Base-by-base conservation (phyloP, 2,797 vertebrate genomes). In the Channa striata region DNA sequence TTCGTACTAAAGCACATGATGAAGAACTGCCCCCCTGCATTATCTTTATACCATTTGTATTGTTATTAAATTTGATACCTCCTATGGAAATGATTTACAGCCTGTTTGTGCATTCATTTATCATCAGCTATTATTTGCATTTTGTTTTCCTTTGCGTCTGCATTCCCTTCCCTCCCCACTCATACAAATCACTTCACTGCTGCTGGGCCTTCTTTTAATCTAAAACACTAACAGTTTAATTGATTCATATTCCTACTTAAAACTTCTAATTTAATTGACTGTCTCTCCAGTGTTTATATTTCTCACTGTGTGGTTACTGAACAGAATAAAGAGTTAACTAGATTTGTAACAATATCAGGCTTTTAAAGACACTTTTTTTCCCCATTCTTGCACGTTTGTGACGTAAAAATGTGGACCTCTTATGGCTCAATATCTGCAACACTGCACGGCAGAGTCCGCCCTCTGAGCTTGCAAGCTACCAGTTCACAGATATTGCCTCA, bases 401-500 rank as follows among this genome's bases (percentile, higher is more conserved):
- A 58, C 62, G 39, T 43, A 43, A 9, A 60, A 53, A 47, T 53
- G 57, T 48, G 42, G 40, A 69, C 42, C 21, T 57, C 19, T 46
- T 25, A 19, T 23, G 54, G 68, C 56, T 87, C 58, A 44, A 14
- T 66, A 67, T 59, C 54, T 76, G 60, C 54, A 11, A 11, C 50
- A 20, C 20, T 44, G 50, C 49, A n/a, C 63, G 68, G 50, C 8
- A 43, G 16, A 60, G 66, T 59, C 46, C 42, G 48, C 25, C 47
- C 42, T 54, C 50, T 36, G 46, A 68, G 66, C 43, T 43, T 64
- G 49, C 40, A 59, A 77, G 67, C 47, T 54, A 57, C 9, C 23
- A 34, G 68, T 75, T 83, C 60, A 81, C 67, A 84, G 69, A 62
- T n/a, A 71, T 58, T 4, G 77, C 83, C 71, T 11, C 37, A 30